Conservation (phyloP, 2,888 invertebrate genomes). For the Trissonchulus latispiculum region DNA sequence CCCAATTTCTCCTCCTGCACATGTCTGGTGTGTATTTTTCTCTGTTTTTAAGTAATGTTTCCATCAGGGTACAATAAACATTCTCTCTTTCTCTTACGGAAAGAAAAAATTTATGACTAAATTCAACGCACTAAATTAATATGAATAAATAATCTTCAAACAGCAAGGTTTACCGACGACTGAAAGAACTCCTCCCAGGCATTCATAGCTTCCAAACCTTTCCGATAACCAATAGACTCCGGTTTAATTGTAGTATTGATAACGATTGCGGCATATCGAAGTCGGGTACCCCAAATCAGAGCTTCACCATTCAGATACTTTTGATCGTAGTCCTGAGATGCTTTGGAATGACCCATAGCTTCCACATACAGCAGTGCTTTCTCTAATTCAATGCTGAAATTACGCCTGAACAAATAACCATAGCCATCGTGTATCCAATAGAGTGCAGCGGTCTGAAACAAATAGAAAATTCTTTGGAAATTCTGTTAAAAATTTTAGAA, state of each 20-base stretch:
- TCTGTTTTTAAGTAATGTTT: too few species aligned
- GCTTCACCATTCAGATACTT: not conserved
- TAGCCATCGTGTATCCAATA: conserved; percentile 16
- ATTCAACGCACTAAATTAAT: too few species aligned
- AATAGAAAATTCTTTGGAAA: not conserved
- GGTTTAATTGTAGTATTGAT: conserved; percentile 36
- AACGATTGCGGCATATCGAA: conserved; percentile 36
- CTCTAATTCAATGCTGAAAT: not conserved
- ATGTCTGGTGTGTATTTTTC: too few species aligned
- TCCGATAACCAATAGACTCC: conserved; percentile 31
- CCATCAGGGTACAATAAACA: too few species aligned
- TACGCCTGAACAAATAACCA: not conserved
- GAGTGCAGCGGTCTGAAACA: conserved; percentile 3
- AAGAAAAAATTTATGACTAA: too few species aligned
- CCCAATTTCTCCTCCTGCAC: too few species aligned
- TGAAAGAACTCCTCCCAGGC: conserved; percentile 36
- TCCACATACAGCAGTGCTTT: not conserved
- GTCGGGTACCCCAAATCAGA: conserved; percentile 30
- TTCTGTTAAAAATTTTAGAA: too few species aligned
- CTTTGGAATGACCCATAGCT: not conserved
- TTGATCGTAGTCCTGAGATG: not conserved
- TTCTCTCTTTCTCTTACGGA: too few species aligned
- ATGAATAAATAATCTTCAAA: too few species aligned
- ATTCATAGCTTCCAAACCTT: conserved; percentile 34
- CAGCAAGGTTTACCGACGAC: not conserved